These are phyloP conservation scores for Hycleus cichorii DNA, from an alignment of 1,140 invertebrate genomes.

Conservation along the genomic window DNA sequence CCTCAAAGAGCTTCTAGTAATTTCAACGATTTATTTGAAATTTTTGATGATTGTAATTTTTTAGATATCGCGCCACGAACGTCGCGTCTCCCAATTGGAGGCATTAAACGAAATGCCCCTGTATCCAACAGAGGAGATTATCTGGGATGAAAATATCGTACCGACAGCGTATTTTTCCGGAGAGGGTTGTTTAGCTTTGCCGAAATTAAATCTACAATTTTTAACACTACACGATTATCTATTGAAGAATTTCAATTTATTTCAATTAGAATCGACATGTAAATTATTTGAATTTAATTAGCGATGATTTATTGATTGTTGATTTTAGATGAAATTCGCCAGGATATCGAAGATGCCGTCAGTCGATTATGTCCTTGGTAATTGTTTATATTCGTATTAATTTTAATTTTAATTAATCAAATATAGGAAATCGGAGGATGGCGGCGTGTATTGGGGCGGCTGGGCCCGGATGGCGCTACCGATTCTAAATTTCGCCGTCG, in stretches of 20 bases:
- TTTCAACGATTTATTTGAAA: slow-evolving; percentile 16
- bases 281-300: not conserved
- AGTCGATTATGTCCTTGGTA: slow-evolving; percentile 91
- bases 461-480: slow-evolving; percentile 99
- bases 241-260: slow-evolving; percentile 94
- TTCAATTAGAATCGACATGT: slow-evolving; percentile 97
- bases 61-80: slow-evolving; percentile 79
- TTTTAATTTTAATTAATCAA: slow-evolving; percentile 1
- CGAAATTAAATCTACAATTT: slow-evolving; percentile 98
- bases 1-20: slow-evolving; percentile 75
- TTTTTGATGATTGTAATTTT: slow-evolving; percentile 4
- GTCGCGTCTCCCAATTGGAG: slow-evolving; percentile 85
- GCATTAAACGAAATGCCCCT: slow-evolving; percentile 96
- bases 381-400: slow-evolving; percentile 23
- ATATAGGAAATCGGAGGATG: slow-evolving; percentile 76
- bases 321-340: slow-evolving; percentile 87
- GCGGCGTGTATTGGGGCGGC: slow-evolving; percentile 82
- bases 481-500: slow-evolving; percentile 85
- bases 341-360: slow-evolving; percentile 96
- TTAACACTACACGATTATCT: slow-evolving; percentile 97
- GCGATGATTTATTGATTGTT: not conserved
- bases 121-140: slow-evolving; percentile 96
- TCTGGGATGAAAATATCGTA: slow-evolving; percentile 99
- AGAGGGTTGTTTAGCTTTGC: slow-evolving; percentile 89
- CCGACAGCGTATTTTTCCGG: slow-evolving; percentile 96